Percentiles rank a stretch among this genome's conserved stretches.
Evolutionary conservation across 1,140 invertebrate genomes (phyloP).

Genomic region (Drosophila nikananu): DNA sequence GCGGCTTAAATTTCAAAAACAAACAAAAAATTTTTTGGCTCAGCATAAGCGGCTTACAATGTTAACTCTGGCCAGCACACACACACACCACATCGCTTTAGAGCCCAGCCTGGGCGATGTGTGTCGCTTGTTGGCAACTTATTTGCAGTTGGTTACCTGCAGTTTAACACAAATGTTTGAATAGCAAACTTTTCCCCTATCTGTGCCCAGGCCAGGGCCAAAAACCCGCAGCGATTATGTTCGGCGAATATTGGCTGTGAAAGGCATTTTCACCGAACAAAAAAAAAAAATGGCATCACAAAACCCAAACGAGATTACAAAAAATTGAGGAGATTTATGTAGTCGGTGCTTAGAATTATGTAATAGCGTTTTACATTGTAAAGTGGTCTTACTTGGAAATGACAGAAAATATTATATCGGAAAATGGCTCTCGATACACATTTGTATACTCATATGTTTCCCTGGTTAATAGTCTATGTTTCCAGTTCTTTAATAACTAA

Average conservation of each 20-base stretch:
- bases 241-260: conserved; percentile 27
- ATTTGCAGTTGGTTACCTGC: conserved; percentile 79
- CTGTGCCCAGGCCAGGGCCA: conserved; percentile 5
- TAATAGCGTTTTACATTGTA: no score
- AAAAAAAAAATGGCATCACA: not conserved
- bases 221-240: conserved; percentile 33
- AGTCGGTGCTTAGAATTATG: no score
- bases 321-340: not conserved
- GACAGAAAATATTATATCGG: no score
- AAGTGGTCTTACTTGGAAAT: no score
- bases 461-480: no score
- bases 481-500: not conserved
- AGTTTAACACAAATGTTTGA: conserved; percentile 77
- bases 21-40: conserved; percentile 73
- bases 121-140: conserved; percentile 59
- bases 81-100: conserved; percentile 4
- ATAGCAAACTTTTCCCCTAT: conserved; percentile 56
- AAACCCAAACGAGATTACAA: no score
- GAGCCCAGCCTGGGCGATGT: not conserved
- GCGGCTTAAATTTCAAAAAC: conserved; percentile 77
- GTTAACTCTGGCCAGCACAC: conserved; percentile 56
- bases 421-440: no score
- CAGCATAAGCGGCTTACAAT: conserved; percentile 80
- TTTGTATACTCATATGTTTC: no score
- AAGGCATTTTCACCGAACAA: not conserved